Base-by-base conservation (phyloP, 2,797 vertebrate species). In the Acropternis orthonyx region DNA sequence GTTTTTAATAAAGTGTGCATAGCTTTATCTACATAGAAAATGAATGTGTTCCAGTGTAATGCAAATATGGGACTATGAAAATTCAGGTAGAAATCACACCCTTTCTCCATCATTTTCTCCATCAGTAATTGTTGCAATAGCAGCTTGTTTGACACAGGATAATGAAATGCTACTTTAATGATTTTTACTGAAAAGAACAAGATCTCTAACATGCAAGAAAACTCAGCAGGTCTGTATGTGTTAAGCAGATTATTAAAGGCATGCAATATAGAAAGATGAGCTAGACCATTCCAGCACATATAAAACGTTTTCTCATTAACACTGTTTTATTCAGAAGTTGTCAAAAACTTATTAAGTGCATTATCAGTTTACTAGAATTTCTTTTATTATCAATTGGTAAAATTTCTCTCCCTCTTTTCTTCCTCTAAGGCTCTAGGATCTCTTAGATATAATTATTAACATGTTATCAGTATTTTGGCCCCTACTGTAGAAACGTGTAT, bases 301-400 rank as follows among this genome's bases (percentile, higher is more conserved):
- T 39, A 90, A 91, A 93, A 63, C 18, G 62, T 90, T 84, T 90
- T 79, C 74, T 90, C 52, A 71, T 92, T 63, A 90, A 81, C 7
- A 9, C 4, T 55, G 17, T 84, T 94, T 92, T 67, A 85, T 56
- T 91, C 44, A 92, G 58, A 91, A 82, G 27, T 28, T 80, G 51
- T 65, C 28, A 78, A 36, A 91, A 65, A 36, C 36, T 71, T 93
- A 85, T 37, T 75, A 88, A 95, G 41, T 56, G 17, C 20, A 14
- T 66, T 88, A 73, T 67, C 37, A 52, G 36, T 74, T 92, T 87
- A 68, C 32, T n/a, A 88, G 37, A 71, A 79, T 90, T 93, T 86
- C 21, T 28, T 69, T 79, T 69, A 13, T 76, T 89, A 91, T 81
- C 59, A 36, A 26, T 39, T 39, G 17, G 9, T 71, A 27, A 17